A percentile compares a stretch with the other conserved stretches of the same genome.
These are phyloP conservation scores for Aldrovandia affinis DNA, from an alignment of 2,797 vertebrate genomes.

Conservation along the genomic window DNA sequence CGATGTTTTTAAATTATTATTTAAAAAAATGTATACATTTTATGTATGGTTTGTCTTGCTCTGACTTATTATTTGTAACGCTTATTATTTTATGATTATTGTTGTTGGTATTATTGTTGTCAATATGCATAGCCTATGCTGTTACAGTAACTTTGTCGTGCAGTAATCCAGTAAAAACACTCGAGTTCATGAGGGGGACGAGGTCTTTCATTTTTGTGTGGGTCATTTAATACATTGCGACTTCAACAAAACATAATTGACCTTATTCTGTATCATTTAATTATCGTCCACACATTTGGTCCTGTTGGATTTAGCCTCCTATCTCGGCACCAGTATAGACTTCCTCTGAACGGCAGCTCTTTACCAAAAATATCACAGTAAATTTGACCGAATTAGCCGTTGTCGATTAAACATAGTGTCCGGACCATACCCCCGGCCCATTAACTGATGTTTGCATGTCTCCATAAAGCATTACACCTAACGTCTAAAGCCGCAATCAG, in stretches of 20 bases:
- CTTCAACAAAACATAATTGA: neutral
- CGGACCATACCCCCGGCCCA: neutral
- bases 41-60: neutral
- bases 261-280: slow-evolving; percentile 14
- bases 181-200: neutral
- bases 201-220: neutral
- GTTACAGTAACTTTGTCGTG: neutral
- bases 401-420: too few species aligned
- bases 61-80: neutral
- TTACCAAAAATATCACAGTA: too few species aligned
- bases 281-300: neutral
- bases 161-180: neutral
- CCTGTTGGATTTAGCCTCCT: neutral
- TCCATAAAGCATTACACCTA: neutral
- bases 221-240: neutral
- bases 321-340: neutral
- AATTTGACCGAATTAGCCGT: too few species aligned
- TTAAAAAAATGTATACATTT: too few species aligned
- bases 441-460: neutral
- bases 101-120: slow-evolving; percentile 3
- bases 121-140: neutral
- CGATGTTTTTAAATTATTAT: neutral
- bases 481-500: slow-evolving; percentile 21
- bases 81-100: slow-evolving; percentile 18
- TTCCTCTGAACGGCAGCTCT: too few species aligned